Evolutionary conservation across 2,888 invertebrate genomes (phyloP).

Genomic region (Troides helena): DNA sequence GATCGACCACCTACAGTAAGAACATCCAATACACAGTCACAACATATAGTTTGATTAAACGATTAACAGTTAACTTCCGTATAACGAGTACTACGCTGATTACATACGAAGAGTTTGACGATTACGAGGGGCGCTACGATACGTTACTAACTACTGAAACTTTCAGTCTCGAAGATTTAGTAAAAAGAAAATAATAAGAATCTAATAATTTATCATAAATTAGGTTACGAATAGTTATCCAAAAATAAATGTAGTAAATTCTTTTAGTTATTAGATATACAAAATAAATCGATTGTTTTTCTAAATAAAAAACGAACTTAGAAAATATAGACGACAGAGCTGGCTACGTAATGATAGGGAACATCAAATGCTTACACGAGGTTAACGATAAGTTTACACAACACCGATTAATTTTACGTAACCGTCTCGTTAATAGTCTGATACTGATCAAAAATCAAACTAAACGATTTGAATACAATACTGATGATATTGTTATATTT

Average conservation of each 20-base stretch:
- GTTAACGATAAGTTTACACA: constrained; percentile 21
- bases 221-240: constrained; percentile 26
- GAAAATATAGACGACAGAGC: constrained; percentile 2
- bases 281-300: constrained; percentile 19
- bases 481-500: too few relatives aligned
- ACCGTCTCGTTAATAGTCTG: constrained; percentile 15
- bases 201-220: constrained; percentile 25
- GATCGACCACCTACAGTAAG: constrained; percentile 37
- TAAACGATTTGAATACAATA: too few relatives aligned
- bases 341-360: constrained; percentile 18
- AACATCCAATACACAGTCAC: constrained; percentile 34
- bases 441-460: too few relatives aligned
- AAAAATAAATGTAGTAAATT: constrained; percentile 28
- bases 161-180: constrained; percentile 28
- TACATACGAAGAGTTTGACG: constrained; percentile 14
- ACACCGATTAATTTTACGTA: constrained; percentile 13
- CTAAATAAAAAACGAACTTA: not conserved
- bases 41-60: constrained; percentile 26
- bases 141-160: constrained; percentile 19
- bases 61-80: constrained; percentile 4
- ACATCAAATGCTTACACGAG: constrained; percentile 12
- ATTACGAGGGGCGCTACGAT: constrained; percentile 16
- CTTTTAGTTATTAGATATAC: constrained; percentile 18
- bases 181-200: constrained; percentile 1
- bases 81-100: constrained; percentile 5